These are phyloP conservation scores for Cantharis rustica DNA, from an alignment of 2,888 invertebrate species.

Conservation along the genomic window DNA sequence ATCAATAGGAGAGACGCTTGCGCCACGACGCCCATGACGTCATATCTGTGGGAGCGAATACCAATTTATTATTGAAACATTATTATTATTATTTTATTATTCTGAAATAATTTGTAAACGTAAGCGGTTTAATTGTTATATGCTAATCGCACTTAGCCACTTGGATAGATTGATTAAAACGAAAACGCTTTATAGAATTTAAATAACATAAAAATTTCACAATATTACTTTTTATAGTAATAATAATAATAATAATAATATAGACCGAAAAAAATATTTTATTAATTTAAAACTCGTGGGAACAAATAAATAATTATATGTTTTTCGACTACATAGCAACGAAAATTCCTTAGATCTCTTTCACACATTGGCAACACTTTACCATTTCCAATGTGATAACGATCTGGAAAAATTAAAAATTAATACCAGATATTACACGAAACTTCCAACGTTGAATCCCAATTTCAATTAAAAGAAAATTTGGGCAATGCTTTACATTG, in stretches of 20 bases:
- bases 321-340: background rate
- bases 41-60: conserved; percentile 30
- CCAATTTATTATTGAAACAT: conserved; percentile 20
- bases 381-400: background rate
- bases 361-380: background rate
- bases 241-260: background rate
- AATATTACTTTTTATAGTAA: background rate
- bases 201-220: background rate
- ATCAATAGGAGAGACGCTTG: conserved; percentile 40
- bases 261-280: background rate
- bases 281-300: background rate
- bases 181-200: background rate
- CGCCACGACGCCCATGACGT: conserved; percentile 35
- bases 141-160: background rate
- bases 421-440: background rate
- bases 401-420: background rate
- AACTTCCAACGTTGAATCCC: background rate
- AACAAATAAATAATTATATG: background rate
- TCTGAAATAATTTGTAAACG: background rate
- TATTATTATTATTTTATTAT: conserved; percentile 1
- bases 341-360: background rate
- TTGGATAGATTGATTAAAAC: background rate
- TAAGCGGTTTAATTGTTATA: background rate
- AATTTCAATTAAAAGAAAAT: background rate
- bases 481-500: too few relatives aligned